phyloP scores from a whole-genome alignment of 2,113 vertebrate species.

The Panthera tigris region DNA sequence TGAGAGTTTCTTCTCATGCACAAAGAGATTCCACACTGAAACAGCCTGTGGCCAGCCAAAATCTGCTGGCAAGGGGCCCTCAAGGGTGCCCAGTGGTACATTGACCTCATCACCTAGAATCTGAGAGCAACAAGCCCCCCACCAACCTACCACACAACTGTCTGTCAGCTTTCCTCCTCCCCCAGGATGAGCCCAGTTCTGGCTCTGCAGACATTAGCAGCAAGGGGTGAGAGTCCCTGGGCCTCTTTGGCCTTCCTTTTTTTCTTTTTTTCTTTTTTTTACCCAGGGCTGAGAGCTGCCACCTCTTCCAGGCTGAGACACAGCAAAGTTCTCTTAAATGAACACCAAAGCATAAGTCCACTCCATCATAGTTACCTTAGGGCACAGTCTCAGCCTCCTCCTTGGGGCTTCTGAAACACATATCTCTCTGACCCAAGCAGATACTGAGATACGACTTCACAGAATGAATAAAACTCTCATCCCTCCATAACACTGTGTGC shows the following conservation, averaged over 20 bases:
- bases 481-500: slow-evolving; percentile 64
- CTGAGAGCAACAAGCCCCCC: neutral
- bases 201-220: slow-evolving; percentile 47
- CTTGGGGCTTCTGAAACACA: slow-evolving; percentile 59
- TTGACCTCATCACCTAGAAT: slow-evolving; percentile 32
- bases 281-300: slow-evolving; percentile 66
- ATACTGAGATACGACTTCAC: slow-evolving; percentile 46
- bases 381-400: slow-evolving; percentile 59
- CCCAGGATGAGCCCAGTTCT: too few relatives aligned
- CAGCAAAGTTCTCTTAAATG: slow-evolving; percentile 70
- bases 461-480: slow-evolving; percentile 45
- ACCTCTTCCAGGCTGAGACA: slow-evolving; percentile 77
- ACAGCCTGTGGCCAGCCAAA: slow-evolving; percentile 70
- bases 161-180: neutral
- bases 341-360: slow-evolving; percentile 74
- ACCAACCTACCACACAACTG: neutral
- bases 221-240: slow-evolving; percentile 27
- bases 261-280: slow-evolving; percentile 11
- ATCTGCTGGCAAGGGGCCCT: slow-evolving; percentile 64
- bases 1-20: too few relatives aligned
- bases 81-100: slow-evolving; percentile 28
- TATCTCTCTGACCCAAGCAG: slow-evolving; percentile 42
- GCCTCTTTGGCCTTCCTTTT: slow-evolving; percentile 59
- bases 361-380: slow-evolving; percentile 80
- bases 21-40: slow-evolving; percentile 40